A percentile compares a stretch with the other conserved stretches of the same genome.
Evolutionary conservation across 2,113 vertebrate genomes (phyloP).

Genomic region (Sigmodon hispidus): DNA sequence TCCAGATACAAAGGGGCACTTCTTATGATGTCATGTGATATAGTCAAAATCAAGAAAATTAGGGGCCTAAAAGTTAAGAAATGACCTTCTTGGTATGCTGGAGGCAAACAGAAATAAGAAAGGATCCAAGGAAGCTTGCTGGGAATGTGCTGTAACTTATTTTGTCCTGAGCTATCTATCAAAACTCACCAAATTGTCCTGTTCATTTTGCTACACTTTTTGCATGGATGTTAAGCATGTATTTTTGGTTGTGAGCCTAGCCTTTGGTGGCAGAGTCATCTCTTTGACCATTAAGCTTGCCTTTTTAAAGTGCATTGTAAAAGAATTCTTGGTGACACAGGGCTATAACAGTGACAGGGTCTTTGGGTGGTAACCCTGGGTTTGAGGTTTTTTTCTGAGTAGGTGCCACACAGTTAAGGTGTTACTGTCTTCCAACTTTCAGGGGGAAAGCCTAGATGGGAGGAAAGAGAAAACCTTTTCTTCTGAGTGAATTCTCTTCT

Average conservation of each 20-base stretch:
- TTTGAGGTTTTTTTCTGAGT: neutral
- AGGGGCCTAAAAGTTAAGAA: neutral
- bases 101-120: neutral
- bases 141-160: neutral
- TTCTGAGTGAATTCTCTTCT: neutral
- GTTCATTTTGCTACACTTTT: neutral
- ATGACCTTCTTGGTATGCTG: neutral
- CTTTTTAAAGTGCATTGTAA: conserved; percentile 12
- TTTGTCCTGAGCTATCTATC: neutral
- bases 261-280: neutral
- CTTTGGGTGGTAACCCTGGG: neutral
- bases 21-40: neutral
- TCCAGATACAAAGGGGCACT: neutral
- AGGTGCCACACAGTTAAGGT: neutral
- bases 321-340: neutral
- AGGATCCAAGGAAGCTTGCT: neutral
- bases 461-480: neutral
- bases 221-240: neutral
- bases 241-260: neutral
- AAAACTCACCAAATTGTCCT: neutral
- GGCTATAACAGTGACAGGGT: neutral
- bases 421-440: neutral
- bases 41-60: conserved; percentile 28
- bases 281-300: neutral
- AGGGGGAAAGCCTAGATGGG: neutral